phyloP scores from a whole-genome alignment of 2,888 invertebrate genomes.

The Perdita meconis region DNA sequence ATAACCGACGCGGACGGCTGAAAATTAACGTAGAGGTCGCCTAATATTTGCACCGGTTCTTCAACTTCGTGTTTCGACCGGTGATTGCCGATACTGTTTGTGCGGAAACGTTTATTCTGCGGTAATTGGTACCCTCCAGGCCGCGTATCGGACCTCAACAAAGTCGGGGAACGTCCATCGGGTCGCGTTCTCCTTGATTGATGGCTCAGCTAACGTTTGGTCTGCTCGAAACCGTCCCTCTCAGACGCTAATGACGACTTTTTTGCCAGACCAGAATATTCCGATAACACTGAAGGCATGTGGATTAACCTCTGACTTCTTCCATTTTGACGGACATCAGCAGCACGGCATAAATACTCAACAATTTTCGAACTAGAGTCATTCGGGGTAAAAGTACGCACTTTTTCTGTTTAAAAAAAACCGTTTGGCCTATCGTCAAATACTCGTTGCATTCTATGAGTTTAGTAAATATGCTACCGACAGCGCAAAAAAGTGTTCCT shows the following conservation, averaged over 20 bases:
- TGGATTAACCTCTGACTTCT: too few relatives aligned
- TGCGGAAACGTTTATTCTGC: conserved; percentile 53
- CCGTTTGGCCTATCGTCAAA: too few relatives aligned
- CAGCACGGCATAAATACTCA: too few relatives aligned
- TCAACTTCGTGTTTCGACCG: conserved; percentile 52
- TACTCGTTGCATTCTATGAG: too few relatives aligned
- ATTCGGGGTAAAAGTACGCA: too few relatives aligned
- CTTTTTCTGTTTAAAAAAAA: too few relatives aligned
- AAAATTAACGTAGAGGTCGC: conserved; percentile 52
- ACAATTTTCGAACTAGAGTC: too few relatives aligned
- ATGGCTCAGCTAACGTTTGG: background rate
- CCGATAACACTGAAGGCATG: too few relatives aligned
- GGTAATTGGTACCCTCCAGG: conserved; percentile 52
- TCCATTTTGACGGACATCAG: too few relatives aligned
- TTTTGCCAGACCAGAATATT: background rate
- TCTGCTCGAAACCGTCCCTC: conserved; percentile 3
- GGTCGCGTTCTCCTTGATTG: conserved; percentile 10
- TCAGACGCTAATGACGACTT: background rate
- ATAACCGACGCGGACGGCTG: conserved; percentile 14
- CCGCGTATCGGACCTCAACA: conserved; percentile 20
- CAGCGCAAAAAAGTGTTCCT: too few relatives aligned
- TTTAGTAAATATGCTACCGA: too few relatives aligned
- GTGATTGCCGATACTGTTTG: conserved; percentile 62
- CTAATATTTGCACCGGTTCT: conserved; percentile 60
- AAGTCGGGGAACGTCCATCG: conserved; percentile 29